Conservation (phyloP, 2,888 invertebrate genomes). For the Metopia argyrocephala region DNA sequence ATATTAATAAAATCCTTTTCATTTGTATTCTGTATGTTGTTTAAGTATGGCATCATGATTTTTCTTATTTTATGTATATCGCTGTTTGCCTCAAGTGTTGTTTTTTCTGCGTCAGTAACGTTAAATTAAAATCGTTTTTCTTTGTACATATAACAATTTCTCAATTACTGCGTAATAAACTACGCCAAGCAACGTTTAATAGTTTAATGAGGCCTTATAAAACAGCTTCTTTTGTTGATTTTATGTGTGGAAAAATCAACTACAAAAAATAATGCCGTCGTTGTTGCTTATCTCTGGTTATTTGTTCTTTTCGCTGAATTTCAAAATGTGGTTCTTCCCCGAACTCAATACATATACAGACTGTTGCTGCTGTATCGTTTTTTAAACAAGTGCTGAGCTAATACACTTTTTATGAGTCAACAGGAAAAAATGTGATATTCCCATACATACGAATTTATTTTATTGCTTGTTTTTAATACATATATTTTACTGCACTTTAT, state of each 20-base stretch:
- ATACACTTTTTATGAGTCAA: slow-evolving; percentile 38
- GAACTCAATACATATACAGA: not conserved
- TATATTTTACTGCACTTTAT: not conserved
- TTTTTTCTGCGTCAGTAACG: not conserved
- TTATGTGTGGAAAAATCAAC: not conserved
- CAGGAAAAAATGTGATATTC: not conserved
- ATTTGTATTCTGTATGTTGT: slow-evolving; percentile 5
- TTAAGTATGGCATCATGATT: slow-evolving; percentile 58
- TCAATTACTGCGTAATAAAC: slow-evolving; percentile 50
- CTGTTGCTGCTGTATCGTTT: not conserved
- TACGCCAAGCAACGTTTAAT: slow-evolving; percentile 32
- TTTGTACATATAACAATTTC: slow-evolving; percentile 1
- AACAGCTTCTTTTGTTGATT: slow-evolving; percentile 1
- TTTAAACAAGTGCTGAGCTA: too few relatives aligned
- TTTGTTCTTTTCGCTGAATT: not conserved
- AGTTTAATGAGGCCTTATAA: slow-evolving; percentile 28
- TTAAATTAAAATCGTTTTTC: not conserved
- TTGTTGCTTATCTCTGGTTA: not conserved
- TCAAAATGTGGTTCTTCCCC: slow-evolving; percentile 59
- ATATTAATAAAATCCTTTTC: slow-evolving; percentile 70
- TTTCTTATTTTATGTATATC: slow-evolving; percentile 12
- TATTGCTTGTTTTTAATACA: slow-evolving; percentile 1
- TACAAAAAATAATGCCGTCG: slow-evolving; percentile 2
- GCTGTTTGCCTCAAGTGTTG: not conserved
- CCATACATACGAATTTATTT: slow-evolving; percentile 11